A percentile compares a stretch with the other conserved stretches of the same genome.
phyloP scores from a whole-genome alignment of 2,888 invertebrate genomes.

The Polymixis flavicincta region DNA sequence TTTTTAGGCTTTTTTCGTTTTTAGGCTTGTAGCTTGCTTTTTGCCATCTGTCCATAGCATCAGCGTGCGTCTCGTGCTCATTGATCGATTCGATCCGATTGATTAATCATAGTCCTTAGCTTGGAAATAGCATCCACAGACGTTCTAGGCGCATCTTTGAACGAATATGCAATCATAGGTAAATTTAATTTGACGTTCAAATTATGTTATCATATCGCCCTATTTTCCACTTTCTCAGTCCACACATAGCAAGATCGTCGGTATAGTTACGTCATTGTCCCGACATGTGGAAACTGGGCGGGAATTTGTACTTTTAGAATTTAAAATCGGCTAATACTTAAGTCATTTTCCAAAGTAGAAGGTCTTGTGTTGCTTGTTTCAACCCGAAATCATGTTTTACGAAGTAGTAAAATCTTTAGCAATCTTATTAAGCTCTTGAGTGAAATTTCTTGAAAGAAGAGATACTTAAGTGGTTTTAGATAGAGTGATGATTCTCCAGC shows the following conservation, averaged over 20 bases:
- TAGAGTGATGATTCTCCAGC: background rate
- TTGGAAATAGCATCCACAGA: background rate
- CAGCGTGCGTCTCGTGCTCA: background rate
- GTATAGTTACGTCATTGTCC: constrained; percentile 39
- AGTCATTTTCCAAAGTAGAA: constrained; percentile 32
- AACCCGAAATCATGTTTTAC: constrained; percentile 1
- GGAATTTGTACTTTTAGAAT: constrained; percentile 39
- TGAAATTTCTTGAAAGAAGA: background rate
- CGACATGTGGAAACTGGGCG: constrained; percentile 29
- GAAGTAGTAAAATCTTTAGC: background rate
- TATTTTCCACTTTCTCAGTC: constrained; percentile 10
- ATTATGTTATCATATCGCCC: background rate
- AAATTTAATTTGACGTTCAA: background rate
- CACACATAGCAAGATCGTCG: constrained; percentile 6
- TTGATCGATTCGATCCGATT: too few relatives aligned
- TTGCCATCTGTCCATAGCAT: background rate
- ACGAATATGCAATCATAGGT: background rate
- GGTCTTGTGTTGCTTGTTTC: constrained; percentile 24
- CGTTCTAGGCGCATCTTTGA: background rate
- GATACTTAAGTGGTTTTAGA: background rate
- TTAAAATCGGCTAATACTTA: constrained; percentile 59
- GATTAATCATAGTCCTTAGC: background rate
- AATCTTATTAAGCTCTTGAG: constrained; percentile 6
- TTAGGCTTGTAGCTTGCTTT: too few relatives aligned
- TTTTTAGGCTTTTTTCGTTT: too few relatives aligned